Evolutionary conservation across 2,113 vertebrate genomes (phyloP), one percentile per base, ranked within the genome.

Genomic region (Chroicocephalus ridibundus): DNA sequence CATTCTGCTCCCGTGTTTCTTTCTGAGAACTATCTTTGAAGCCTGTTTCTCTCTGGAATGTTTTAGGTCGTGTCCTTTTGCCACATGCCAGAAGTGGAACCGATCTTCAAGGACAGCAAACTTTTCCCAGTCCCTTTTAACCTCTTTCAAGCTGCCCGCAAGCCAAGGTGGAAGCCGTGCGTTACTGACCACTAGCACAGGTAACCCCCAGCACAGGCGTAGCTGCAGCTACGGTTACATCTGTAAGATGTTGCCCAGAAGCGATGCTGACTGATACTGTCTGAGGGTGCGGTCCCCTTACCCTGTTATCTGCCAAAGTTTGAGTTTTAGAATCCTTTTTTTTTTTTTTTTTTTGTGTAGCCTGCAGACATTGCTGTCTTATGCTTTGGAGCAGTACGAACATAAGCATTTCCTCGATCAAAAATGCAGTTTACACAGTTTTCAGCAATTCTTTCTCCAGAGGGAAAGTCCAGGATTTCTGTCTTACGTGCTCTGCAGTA

Each of bases 131-230:
- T 55, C 24, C 5, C 27, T 71, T 89, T 44, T 49, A 71, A 66
- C 18, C 22, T 51, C 27, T 51, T 38, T 20, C 22, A 46, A 61
- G 46, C 7, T 51, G 69, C 44, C 27, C 2, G 15, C 11, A 8
- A n/a, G 12, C 38, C 29, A 6, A 27, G 11, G 3, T 32, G 11
- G 3, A 54, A 29, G 26, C 15, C 34, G 2, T 1, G 0, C 6
- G 21, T 58, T n/a, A 32, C 34, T 36, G 57, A 15, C 29, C 20
- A 1, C 32, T 12, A 15, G 26, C 36, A 24, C 11, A 17, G 29
- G 27, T 36, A 19, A 51, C 21, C 12, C 1, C 18, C 4, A 22
- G 36, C 55, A 42, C 8, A 8, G 34, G 66, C 2, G 5, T 38
- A 38, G 38, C 11, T 82, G 40, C 51, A 82, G 72, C 58, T 68